phyloP scores from a whole-genome alignment of 1,140 invertebrate species.

The Diuraphis noxia region DNA sequence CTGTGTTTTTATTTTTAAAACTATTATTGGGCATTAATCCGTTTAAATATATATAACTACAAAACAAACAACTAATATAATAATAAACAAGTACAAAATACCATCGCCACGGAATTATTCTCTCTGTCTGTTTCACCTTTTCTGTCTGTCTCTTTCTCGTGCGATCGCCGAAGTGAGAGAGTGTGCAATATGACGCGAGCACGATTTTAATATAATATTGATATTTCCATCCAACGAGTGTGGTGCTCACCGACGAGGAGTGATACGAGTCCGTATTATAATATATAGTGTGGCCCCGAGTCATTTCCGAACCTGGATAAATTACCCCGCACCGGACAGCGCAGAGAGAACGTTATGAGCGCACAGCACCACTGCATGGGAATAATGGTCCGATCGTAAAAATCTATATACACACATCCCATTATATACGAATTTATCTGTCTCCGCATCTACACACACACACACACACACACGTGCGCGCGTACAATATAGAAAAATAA shows the following conservation, averaged over 20 bases:
- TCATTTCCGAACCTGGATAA: neutral
- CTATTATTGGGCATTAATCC: neutral
- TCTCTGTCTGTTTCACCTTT: too few species aligned
- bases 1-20: neutral
- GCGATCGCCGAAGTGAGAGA: neutral
- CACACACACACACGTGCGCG: neutral
- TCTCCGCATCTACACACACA: constrained; percentile 14
- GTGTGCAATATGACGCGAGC: neutral
- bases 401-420: constrained; percentile 40
- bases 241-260: neutral
- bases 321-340: neutral
- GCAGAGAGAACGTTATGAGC: neutral
- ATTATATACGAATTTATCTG: constrained; percentile 50
- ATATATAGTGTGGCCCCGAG: neutral
- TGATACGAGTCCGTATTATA: neutral
- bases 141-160: neutral
- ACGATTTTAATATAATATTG: constrained; percentile 49
- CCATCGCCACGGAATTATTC: neutral
- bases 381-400: constrained; percentile 45
- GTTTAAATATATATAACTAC: neutral
- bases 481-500: constrained; percentile 28
- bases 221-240: neutral
- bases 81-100: neutral
- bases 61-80: neutral
- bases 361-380: neutral